Conservation (phyloP, 2,113 vertebrate species). For the Epinephelus cyanopodus region DNA sequence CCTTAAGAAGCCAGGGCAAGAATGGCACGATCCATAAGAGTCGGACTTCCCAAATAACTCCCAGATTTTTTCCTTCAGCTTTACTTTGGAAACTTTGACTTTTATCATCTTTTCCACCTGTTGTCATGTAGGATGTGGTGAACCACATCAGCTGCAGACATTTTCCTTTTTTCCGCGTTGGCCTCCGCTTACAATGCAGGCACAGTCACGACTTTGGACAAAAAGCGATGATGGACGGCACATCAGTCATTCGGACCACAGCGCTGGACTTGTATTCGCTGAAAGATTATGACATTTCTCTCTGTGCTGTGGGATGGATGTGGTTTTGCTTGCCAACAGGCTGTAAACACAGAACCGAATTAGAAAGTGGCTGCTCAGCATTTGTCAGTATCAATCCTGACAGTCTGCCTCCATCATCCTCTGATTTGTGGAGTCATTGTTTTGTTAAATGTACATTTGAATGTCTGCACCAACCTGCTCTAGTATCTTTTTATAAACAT, state of each 20-base stretch:
- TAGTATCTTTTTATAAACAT: not conserved
- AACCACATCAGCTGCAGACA: not conserved
- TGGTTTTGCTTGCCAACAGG: constrained; percentile 6
- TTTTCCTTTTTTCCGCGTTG: not conserved
- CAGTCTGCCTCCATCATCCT: constrained; percentile 9
- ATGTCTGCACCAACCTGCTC: not conserved
- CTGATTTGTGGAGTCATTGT: constrained; percentile 29
- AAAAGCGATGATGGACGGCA: constrained; percentile 2
- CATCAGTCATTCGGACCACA: constrained; percentile 1
- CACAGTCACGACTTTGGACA: not conserved
- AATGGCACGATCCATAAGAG: constrained; percentile 5
- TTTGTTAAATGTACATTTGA: constrained; percentile 31
- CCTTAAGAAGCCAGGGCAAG: constrained; percentile 20
- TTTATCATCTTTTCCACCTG: not conserved
- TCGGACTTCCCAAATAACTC: constrained; percentile 10
- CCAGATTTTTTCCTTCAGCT: not conserved
- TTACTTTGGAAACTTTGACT: not conserved
- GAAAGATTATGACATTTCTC: constrained; percentile 9
- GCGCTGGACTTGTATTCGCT: not conserved
- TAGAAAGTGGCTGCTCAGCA: constrained; percentile 33
- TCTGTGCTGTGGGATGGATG: constrained; percentile 10
- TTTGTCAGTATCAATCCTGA: constrained; percentile 13
- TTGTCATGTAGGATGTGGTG: constrained; percentile 7
- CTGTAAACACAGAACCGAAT: constrained; percentile 23
- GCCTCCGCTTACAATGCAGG: not conserved